Evolutionary conservation across 2,888 invertebrate species (phyloP), one percentile per base, ranked within the genome.

Genomic region (Hemistola chrysoprasaria): DNA sequence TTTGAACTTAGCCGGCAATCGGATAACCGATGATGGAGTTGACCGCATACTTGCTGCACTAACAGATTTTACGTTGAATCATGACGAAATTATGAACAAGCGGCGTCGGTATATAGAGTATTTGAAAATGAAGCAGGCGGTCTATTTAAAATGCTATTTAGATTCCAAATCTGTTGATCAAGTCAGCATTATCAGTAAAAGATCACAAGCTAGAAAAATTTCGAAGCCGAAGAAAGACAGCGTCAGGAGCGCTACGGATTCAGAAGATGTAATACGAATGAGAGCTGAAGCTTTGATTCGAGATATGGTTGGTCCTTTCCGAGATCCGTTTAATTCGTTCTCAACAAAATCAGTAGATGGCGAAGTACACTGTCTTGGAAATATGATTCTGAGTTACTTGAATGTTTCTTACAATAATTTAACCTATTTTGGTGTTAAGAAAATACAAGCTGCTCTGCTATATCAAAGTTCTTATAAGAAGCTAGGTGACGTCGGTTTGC

Each of bases 391-490:
- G 1, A 64, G 68, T 33, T 71, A 69, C 53, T 58, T 82, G 25
- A 83, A 82, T 51, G 43, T 81, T n/a, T 57, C 72, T 0, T 80
- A 76, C 38, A 83, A 81, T 37, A 53, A 71, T 45, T 56, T 82
- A 11, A 47, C 65, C 3, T 72, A 58, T 44, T 4, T 54, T 1
- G 63, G 59, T 38, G 24, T 78, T 1, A 63, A 59, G 8, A 71
- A 66, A 45, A 28, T 83, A 8, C 31, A 52, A 11, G 24, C 50
- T 1, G 62, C 76, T 1, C 24, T 78, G 6, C 27, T 53, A 6
- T 64, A 78, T 44, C 81, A 81, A 38, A 62, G 49, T 27, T 6
- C 11, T 0, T 20, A 49, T 1, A 68, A 53, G 29, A 59, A 42
- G 11, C 32, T 31, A 2, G 37, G 45, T 6, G 38, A 63, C 5